Conservation (phyloP, 2,888 invertebrate genomes). For the Parapristionchus giblindavisi region DNA sequence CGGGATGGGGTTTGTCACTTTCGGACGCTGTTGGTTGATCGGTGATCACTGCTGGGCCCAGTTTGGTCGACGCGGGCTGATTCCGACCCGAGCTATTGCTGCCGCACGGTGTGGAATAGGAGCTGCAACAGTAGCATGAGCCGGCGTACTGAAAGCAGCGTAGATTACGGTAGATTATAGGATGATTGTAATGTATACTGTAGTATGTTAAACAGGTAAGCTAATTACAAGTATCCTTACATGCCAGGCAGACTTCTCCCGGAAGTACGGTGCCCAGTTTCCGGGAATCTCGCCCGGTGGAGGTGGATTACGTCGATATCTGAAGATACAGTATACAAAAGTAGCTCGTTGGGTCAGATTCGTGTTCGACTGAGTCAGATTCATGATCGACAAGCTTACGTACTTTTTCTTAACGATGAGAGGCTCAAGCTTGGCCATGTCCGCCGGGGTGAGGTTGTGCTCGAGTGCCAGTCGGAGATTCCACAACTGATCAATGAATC, state of each 20-base stretch:
- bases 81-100: too few species aligned
- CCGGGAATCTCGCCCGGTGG: not conserved
- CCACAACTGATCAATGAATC: slow-evolving; percentile 45
- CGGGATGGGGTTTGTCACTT: too few species aligned
- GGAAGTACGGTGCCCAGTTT: slow-evolving; percentile 29
- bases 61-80: too few species aligned
- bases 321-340: not conserved
- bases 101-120: too few species aligned
- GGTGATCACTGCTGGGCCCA: too few species aligned
- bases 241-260: slow-evolving; percentile 20
- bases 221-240: too few species aligned
- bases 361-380: not conserved
- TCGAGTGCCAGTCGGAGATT: slow-evolving; percentile 57
- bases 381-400: too few species aligned
- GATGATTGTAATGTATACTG: too few species aligned
- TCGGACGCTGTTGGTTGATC: too few species aligned
- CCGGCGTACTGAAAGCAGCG: too few species aligned
- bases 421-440: slow-evolving; percentile 55
- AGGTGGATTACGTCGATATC: slow-evolving; percentile 26
- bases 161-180: not conserved
- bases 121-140: too few species aligned
- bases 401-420: slow-evolving; percentile 52
- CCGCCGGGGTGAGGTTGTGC: slow-evolving; percentile 51
- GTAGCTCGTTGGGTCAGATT: not conserved
- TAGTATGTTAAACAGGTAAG: too few species aligned